Evolutionary conservation across 1,140 invertebrate species (phyloP), one percentile per base, ranked within the genome.

Genomic region (Dendroctonus valens): DNA sequence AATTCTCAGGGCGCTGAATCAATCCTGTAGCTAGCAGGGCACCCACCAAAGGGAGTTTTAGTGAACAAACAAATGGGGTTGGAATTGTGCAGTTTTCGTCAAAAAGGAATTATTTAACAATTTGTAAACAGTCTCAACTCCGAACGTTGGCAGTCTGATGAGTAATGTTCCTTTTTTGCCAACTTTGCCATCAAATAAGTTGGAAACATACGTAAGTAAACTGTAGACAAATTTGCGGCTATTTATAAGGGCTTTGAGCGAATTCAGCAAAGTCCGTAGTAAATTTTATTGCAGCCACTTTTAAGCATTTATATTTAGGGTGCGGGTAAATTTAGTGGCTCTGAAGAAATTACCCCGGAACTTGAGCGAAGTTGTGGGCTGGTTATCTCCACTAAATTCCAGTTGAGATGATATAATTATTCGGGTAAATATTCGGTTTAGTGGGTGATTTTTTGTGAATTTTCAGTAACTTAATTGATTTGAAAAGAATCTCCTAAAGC

Each of bases 271-370:
- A 63, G 41, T 48, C 49, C 40, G 48, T 55, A 54, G 55, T 55
- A 63, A 63, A 63, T 63, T 63, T 53, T 63, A 54, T 55, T 63
- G 49, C 41, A 63, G 41, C 61, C 61, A 63, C 61, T 63, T 63
- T 57, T 50, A 15, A 42, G 52, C 51, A 54, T 63, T 63, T 54
- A 55, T 55, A 63, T 15, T 54, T 54, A 39, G 41, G 14, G 14
- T 59, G 42, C 14, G 6, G 51, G 12, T 15, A 55, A 63, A 63
- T 63, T 63, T 54, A 63, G 14, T 55, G 51, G 9, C 51, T 48
- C 26, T 55, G 51, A 61, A 26, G 41, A 7, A 0, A 41, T 62
- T 54, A 63, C 61, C 51, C 26, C 42, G 7, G n/a, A 50, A 9
- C 15, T 41, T 11, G 38, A 55, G 7, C 39, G 15, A 55, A 41